phyloP scores from a whole-genome alignment of 2,113 vertebrate genomes.

The Upupa epops region DNA sequence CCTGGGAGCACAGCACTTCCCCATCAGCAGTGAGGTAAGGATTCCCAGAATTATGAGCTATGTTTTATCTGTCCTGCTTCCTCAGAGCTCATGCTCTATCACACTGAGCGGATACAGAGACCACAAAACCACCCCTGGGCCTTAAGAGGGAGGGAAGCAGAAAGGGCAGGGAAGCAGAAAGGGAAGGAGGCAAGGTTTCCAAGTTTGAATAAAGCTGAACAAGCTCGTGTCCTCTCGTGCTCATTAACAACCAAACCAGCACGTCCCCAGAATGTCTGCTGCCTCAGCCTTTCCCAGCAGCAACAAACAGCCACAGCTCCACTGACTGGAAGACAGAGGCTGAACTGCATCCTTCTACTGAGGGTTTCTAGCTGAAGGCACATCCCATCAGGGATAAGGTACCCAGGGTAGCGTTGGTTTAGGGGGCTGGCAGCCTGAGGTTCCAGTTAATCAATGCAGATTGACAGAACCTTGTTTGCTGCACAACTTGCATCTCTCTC shows the following conservation, averaged over 20 bases:
- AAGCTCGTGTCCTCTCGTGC: not conserved
- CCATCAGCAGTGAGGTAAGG: conserved; percentile 19
- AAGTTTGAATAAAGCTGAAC: not conserved
- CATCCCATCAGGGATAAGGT: accelerated
- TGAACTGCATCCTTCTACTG: not conserved
- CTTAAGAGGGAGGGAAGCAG: not conserved
- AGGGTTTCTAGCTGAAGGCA: not conserved
- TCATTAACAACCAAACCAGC: not conserved
- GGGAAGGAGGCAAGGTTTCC: not conserved
- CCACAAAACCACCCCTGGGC: conserved; percentile 35
- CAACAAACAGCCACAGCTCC: not conserved
- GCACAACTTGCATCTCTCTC: not conserved
- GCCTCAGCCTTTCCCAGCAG: not conserved
- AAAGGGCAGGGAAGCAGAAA: not conserved
- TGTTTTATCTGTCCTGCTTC: conserved; percentile 54
- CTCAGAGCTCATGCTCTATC: not conserved
- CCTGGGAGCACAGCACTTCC: conserved; percentile 22
- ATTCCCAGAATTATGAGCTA: conserved; percentile 55
- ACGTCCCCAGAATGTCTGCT: not conserved
- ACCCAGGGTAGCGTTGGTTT: not conserved
- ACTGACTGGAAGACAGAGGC: not conserved
- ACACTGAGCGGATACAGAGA: conserved; percentile 12
- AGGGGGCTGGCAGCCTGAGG: not conserved
- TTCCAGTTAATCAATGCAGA: not conserved
- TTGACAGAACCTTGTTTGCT: not conserved